Evolutionary conservation across 2,113 vertebrate genomes (phyloP), one percentile per base, ranked within the genome.

Genomic region (Stegastes partitus): DNA sequence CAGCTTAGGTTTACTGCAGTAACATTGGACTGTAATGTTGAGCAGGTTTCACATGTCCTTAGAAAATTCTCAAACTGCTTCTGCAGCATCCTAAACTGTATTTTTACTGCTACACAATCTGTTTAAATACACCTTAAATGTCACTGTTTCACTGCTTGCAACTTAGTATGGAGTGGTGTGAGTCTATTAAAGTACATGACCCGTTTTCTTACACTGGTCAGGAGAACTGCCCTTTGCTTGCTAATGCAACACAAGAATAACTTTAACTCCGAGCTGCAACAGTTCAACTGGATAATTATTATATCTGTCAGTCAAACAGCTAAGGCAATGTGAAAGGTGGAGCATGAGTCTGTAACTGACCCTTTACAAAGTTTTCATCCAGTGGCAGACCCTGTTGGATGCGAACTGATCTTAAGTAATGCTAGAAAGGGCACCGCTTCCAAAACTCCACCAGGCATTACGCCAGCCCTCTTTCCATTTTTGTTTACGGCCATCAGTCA

Each of bases 401-500:
- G n/a, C 22, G 19, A 31, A 34, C 6, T 11, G 37, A 56, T 79
- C 21, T 7, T 55, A 25, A 65, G 42, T 57, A 39, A 66, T 31
- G 16, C 34, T 19, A 28, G 8, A 71, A 63, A 78, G 3, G 1
- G 45, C 42, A 51, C 34, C 10, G 19, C 47, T 42, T 14, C 14
- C 23, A 67, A 68, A 81, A 71, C 31, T 63, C 49, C 14, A 37
- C 39, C 34, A 37, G 49, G 81, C 76, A 45, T 76, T n/a, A 61
- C 2, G 14, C 64, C 61, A 67, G 72, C 22, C 59, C 25, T 44
- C 15, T 31, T 34, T 68, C 70, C 53, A 34, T 79, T 49, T 58
- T 68, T 83, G 49, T 79, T 74, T 83, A 71, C 34, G 68, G 34
- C 61, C 68, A 88, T 87, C 61, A 82, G 61, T 84, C 73, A 79